Conservation (phyloP, 2,797 vertebrate genomes). For the Rousettus madagascariensis region DNA sequence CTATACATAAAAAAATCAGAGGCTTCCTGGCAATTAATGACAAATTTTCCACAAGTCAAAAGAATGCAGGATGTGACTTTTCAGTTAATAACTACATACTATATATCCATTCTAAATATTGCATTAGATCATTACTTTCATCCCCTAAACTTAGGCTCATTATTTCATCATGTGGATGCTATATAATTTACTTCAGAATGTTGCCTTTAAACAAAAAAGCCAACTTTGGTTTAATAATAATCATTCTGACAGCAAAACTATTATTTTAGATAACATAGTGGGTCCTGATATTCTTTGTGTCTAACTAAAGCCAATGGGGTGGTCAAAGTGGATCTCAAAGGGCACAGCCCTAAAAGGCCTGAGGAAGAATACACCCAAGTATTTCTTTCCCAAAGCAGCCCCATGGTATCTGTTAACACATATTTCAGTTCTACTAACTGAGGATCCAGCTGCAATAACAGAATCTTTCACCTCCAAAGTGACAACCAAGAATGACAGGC, state of each 20-base stretch:
- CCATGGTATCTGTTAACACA: not conserved
- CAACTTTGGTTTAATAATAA: constrained; percentile 71
- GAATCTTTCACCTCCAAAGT: constrained; percentile 12
- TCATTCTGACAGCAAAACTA: constrained; percentile 58
- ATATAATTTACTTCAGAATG: constrained; percentile 77
- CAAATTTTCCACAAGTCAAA: constrained; percentile 72
- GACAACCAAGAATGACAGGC: constrained; percentile 1
- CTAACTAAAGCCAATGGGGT: constrained; percentile 29
- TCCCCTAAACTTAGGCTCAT: constrained; percentile 66
- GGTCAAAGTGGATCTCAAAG: constrained; percentile 54
- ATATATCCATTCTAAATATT: constrained; percentile 68
- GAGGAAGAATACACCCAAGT: not conserved
- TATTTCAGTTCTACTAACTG: not conserved
- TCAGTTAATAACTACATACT: constrained; percentile 76
- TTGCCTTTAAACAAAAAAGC: constrained; percentile 68
- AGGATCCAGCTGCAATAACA: not conserved
- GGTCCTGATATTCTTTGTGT: constrained; percentile 54
- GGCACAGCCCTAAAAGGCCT: not conserved
- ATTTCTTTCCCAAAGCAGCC: constrained; percentile 31
- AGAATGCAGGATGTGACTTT: constrained; percentile 70
- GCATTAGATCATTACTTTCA: constrained; percentile 65
- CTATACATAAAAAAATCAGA: constrained; percentile 75
- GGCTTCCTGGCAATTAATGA: constrained; percentile 68
- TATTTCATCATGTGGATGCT: constrained; percentile 69
- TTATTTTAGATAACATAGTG: constrained; percentile 64